Evolutionary conservation across 2,888 invertebrate genomes (phyloP), one percentile per base, ranked within the genome.

Genomic region (Aporophyla nigra): DNA sequence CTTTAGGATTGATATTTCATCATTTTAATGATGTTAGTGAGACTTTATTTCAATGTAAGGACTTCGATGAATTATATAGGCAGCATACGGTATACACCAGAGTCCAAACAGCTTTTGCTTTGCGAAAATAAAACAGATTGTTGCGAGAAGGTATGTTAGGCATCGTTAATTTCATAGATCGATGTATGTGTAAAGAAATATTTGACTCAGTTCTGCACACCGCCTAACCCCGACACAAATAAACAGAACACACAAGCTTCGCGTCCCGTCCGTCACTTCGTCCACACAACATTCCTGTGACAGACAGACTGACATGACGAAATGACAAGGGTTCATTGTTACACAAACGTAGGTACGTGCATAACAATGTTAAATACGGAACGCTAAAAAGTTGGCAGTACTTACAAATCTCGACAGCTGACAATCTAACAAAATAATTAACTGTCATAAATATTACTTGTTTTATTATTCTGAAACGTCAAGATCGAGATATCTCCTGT

Each of bases 351-450:
- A 75, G 27, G 27, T 71, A 53, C 54, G 19, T 43, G n/a, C 33
- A 33, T 9, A 56, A 19, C 51, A 62, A 56, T 24, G 19, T 24
- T 62, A 27, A 58, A 58, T 58, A 46, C 16, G 40, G 53, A 56
- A 49, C 40, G 40, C 69, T 43, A 40, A 73, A 79, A 70, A 70
- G 14, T 66, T 24, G 21, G 21, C 59, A 43, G n/a, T 59, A 84
- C 58, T 71, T n/a, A 2, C 7, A 62, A 67, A 70, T 62, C 62
- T 54, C 21, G 68, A 71, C 84, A 78, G 51, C 78, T 66, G 82
- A 80, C 85, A 74, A 80, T 68, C 33, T 53, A 69, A 43, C 56
- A 66, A 85, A 80, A 81, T 85, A 75, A 85, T 85, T 56, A 75
- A 66, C 68, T 69, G 71, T 58, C 75, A 61, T 65, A 27, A 68